phyloP scores from a whole-genome alignment of 2,888 invertebrate genomes.

The Villa cingulata region DNA sequence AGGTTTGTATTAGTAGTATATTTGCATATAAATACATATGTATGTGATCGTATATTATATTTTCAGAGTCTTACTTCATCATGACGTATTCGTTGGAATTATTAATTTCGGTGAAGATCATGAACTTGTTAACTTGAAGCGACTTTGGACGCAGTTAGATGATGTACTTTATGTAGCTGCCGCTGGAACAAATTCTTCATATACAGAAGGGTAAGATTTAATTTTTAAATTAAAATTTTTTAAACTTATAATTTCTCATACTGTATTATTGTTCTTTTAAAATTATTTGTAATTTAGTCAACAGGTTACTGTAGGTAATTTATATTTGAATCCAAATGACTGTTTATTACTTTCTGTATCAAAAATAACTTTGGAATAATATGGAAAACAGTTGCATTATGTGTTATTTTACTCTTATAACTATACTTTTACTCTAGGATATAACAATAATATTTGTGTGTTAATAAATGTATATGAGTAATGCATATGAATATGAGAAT shows the following conservation, averaged over 20 bases:
- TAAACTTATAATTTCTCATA: too few species aligned
- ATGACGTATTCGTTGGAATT: constrained; percentile 37
- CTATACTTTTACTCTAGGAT: too few species aligned
- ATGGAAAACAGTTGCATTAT: too few species aligned
- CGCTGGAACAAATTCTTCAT: constrained; percentile 39
- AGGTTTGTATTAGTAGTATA: constrained; percentile 30
- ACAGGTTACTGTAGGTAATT: not conserved
- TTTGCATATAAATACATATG: not conserved
- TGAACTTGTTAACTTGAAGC: constrained; percentile 41
- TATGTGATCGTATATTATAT: not conserved
- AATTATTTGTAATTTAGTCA: not conserved
- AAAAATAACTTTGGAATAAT: not conserved
- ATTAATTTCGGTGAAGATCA: constrained; percentile 43
- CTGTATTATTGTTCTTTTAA: not conserved
- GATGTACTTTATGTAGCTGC: constrained; percentile 38
- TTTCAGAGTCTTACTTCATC: not conserved
- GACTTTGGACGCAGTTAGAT: constrained; percentile 36
- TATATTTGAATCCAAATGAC: not conserved
- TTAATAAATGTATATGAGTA: too few species aligned
- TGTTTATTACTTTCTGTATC: not conserved
- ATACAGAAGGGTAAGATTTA: constrained; percentile 37
- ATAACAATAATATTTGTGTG: too few species aligned
- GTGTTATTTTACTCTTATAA: too few species aligned
- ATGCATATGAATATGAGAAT: too few species aligned
- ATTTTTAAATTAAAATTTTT: not conserved